Percentiles rank a stretch among this genome's conserved stretches.
Conservation (phyloP, 2,888 invertebrate species). For the Herminia tarsipennalis region DNA sequence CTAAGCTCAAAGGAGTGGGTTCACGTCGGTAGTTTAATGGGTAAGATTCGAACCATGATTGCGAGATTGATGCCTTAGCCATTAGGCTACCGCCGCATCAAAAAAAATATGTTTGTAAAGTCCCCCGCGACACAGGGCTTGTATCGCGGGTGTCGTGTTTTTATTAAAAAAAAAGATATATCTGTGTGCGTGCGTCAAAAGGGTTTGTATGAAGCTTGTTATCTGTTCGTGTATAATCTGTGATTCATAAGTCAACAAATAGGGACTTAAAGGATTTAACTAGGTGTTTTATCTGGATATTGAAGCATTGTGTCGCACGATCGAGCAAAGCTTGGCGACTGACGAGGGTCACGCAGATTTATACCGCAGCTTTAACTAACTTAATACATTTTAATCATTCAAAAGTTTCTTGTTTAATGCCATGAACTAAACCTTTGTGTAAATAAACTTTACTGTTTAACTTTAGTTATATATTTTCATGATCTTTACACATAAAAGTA, state of each 20-base stretch:
- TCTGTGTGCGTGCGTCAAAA: too few relatives aligned
- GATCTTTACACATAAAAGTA: constrained; percentile 4
- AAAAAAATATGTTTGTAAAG: too few relatives aligned
- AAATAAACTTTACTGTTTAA: constrained; percentile 11
- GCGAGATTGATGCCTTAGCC: too few relatives aligned
- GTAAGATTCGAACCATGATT: too few relatives aligned
- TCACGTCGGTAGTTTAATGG: too few relatives aligned
- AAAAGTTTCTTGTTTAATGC: constrained; percentile 18
- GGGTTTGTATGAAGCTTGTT: too few relatives aligned
- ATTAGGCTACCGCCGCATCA: too few relatives aligned
- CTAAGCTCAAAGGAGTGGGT: too few relatives aligned
- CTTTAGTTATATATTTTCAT: constrained; percentile 10
- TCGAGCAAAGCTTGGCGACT: constrained; percentile 24
- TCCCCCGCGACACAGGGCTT: too few relatives aligned
- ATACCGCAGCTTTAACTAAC: constrained; percentile 29
- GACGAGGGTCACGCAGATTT: constrained; percentile 51
- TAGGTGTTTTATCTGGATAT: constrained; percentile 44
- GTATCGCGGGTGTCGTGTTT: too few relatives aligned
- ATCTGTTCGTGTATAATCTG: too few relatives aligned
- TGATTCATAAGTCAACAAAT: constrained; percentile 12
- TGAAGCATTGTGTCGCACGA: constrained; percentile 41
- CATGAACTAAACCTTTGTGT: background rate
- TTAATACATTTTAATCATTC: constrained; percentile 38
- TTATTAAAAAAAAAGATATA: too few relatives aligned
- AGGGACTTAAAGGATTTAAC: constrained; percentile 30